Evolutionary conservation across 2,797 vertebrate genomes (phyloP).

Genomic region (Arctocebus calabarensis): DNA sequence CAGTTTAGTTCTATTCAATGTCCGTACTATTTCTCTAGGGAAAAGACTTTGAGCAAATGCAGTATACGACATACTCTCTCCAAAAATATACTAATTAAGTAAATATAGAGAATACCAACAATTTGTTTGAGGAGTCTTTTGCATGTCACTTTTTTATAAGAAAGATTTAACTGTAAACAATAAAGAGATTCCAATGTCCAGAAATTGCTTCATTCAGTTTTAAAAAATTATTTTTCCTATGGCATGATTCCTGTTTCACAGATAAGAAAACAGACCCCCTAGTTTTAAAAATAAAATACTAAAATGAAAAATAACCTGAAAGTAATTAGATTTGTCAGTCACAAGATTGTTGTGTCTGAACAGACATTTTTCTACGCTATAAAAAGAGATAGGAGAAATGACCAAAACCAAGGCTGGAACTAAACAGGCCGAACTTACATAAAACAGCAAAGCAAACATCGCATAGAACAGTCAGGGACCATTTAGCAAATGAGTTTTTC

Average conservation of each 20-base stretch:
- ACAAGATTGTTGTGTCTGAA: background rate
- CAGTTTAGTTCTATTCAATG: background rate
- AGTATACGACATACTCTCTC: background rate
- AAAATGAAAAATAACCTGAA: background rate
- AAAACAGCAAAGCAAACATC: conserved; percentile 34
- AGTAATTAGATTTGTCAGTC: background rate
- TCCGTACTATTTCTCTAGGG: background rate
- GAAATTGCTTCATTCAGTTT: background rate
- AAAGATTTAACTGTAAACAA: background rate
- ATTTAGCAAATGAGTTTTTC: conserved; percentile 49
- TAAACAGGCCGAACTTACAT: background rate
- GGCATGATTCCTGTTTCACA: background rate
- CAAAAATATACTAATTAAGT: background rate
- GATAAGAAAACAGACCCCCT: background rate
- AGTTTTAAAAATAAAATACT: conserved; percentile 11
- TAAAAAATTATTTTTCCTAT: background rate
- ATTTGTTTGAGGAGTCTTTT: background rate
- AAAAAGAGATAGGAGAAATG: background rate
- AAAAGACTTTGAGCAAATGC: conserved; percentile 24
- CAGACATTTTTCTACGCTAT: background rate
- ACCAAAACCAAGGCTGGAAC: background rate
- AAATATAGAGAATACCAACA: background rate
- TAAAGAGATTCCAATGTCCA: background rate
- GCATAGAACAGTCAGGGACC: background rate
- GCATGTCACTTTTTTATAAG: background rate